These are phyloP conservation scores for Acanthococcus lagerstroemiae DNA, from an alignment of 2,888 invertebrate species.

Conservation along the genomic window DNA sequence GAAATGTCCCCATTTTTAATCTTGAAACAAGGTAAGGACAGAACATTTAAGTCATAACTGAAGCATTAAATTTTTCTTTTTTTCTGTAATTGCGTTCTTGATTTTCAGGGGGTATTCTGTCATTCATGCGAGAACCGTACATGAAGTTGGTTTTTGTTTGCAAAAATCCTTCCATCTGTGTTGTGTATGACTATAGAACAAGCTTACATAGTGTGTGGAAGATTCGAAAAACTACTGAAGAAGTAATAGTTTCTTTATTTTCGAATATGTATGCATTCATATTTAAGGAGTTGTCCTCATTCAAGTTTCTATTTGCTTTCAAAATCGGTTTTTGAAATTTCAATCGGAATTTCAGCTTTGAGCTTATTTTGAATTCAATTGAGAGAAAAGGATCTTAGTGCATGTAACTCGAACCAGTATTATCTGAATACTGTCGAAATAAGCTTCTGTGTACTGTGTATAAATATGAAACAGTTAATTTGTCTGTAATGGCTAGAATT, in stretches of 20 bases:
- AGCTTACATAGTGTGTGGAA: constrained; percentile 73
- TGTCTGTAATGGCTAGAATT: too few species aligned
- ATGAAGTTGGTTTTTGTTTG: constrained; percentile 65
- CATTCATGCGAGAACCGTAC: constrained; percentile 46
- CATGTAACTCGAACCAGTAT: too few species aligned
- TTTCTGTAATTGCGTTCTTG: background rate
- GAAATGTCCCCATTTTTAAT: constrained; percentile 77
- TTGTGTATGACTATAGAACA: constrained; percentile 66
- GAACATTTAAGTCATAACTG: background rate
- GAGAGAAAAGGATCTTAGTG: too few species aligned
- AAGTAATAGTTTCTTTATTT: constrained; percentile 43
- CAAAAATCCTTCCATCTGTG: constrained; percentile 65
- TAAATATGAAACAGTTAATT: too few species aligned
- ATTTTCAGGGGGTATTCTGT: constrained; percentile 35
- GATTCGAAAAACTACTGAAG: constrained; percentile 61
- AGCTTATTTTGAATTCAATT: background rate
- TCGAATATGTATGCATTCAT: background rate
- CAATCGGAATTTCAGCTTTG: background rate
- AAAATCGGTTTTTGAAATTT: background rate
- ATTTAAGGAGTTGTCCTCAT: too few species aligned
- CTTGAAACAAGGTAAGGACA: constrained; percentile 51
- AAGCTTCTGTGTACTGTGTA: too few species aligned
- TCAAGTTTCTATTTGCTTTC: too few species aligned
- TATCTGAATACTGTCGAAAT: too few species aligned
- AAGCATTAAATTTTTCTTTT: background rate